phyloP scores from a whole-genome alignment of 2,888 invertebrate genomes.

The Drosophila kuntzei region DNA sequence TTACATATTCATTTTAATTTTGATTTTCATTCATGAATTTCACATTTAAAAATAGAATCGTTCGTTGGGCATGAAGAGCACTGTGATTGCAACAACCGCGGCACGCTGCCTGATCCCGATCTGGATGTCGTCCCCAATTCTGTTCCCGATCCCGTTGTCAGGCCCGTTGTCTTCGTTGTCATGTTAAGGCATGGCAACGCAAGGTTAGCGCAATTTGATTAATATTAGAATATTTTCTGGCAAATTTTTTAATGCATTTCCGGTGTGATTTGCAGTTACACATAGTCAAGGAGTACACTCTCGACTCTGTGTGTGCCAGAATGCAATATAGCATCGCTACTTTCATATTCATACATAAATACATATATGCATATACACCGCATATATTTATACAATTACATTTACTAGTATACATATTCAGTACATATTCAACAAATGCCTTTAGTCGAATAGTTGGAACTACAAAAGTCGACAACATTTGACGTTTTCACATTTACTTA shows the following conservation, averaged over 20 bases:
- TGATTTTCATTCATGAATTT: slow-evolving; percentile 67
- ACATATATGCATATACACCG: not conserved
- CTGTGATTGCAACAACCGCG: slow-evolving; percentile 4
- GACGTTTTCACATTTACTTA: not conserved
- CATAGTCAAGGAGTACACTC: slow-evolving; percentile 3
- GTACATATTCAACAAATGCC: not conserved
- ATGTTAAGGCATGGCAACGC: slow-evolving; percentile 17
- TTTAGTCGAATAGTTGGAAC: not conserved
- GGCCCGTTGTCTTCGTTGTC: slow-evolving; percentile 32
- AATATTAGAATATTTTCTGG: slow-evolving; percentile 61
- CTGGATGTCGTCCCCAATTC: not conserved
- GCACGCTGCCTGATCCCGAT: slow-evolving; percentile 3
- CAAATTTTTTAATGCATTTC: slow-evolving; percentile 57
- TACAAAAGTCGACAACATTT: not conserved
- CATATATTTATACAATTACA: not conserved
- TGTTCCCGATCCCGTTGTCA: slow-evolving; percentile 23
- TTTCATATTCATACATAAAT: not conserved
- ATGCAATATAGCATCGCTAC: not conserved
- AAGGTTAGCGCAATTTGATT: slow-evolving; percentile 60
- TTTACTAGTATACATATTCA: not conserved
- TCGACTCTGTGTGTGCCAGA: not conserved
- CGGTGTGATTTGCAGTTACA: slow-evolving; percentile 45
- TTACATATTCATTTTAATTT: slow-evolving; percentile 55
- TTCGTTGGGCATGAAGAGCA: slow-evolving; percentile 18
- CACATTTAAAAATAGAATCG: slow-evolving; percentile 57